A percentile compares a stretch with the other conserved stretches of the same genome.
Evolutionary conservation across 64 coral and sea anemone genomes (phyloP).

Genomic region (Montipora foliosa): DNA sequence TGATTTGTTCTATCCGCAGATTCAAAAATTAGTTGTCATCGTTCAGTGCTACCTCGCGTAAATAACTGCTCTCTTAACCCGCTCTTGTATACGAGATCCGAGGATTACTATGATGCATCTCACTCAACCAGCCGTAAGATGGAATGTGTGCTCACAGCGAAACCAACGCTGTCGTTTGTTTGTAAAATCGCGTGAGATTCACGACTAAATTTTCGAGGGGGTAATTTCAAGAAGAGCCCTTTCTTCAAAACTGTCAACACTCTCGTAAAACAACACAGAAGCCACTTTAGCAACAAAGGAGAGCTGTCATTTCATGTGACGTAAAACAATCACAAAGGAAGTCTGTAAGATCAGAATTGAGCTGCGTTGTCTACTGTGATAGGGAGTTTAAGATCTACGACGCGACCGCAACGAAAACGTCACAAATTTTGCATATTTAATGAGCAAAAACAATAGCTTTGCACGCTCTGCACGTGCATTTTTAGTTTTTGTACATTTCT

Average conservation of each 20-base stretch:
- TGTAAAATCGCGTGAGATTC: neutral
- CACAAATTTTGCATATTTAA: too few relatives aligned
- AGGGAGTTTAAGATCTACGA: too few relatives aligned
- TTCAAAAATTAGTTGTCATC: neutral
- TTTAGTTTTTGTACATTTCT: too few relatives aligned
- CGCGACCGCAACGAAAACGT: too few relatives aligned
- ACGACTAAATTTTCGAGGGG: neutral
- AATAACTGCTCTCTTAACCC: neutral
- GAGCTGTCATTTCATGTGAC: neutral
- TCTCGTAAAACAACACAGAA: neutral
- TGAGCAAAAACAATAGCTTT: too few relatives aligned
- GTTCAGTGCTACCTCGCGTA: neutral
- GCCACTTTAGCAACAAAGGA: neutral
- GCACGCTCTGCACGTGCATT: too few relatives aligned
- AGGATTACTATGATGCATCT: neutral
- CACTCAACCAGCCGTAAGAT: neutral
- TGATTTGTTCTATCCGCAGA: slow-evolving; percentile 5
- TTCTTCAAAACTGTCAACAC: slow-evolving; percentile 17
- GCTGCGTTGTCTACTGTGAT: neutral
- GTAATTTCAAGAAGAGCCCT: neutral
- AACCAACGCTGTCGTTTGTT: neutral
- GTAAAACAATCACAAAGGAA: neutral
- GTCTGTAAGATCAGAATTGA: neutral
- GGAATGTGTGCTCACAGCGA: neutral
- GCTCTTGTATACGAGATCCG: neutral